phyloP scores from a whole-genome alignment of 2,113 vertebrate species.

The Regulus satrapa region DNA sequence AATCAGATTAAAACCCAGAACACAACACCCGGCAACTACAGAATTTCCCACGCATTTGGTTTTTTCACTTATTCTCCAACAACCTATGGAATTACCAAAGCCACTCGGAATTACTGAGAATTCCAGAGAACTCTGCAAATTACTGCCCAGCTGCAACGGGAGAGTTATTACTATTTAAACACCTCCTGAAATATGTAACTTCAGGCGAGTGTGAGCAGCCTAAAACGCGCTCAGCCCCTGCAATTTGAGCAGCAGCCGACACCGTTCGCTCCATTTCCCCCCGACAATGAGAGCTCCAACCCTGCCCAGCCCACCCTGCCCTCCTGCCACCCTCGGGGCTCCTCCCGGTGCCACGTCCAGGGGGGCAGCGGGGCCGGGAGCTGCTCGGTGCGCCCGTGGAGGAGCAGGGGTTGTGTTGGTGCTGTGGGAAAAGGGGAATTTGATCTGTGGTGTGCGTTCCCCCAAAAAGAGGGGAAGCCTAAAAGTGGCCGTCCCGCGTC shows the following conservation, averaged over 20 bases:
- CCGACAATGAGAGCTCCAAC: not conserved
- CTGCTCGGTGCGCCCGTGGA: no score
- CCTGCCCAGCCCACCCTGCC: not conserved
- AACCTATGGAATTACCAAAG: not conserved
- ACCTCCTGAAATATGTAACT: not conserved
- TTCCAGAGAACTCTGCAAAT: not conserved
- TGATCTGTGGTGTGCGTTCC: no score
- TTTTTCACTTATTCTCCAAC: not conserved
- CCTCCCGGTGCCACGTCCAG: no score
- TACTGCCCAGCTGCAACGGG: not conserved
- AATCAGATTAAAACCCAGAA: not conserved
- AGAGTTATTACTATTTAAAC: not conserved
- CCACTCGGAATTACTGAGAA: not conserved
- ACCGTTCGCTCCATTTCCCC: not conserved
- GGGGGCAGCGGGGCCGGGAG: no score
- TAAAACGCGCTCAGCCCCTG: not conserved
- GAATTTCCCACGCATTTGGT: not conserved
- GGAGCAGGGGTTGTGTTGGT: no score
- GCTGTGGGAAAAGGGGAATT: no score
- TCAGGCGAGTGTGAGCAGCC: not conserved
- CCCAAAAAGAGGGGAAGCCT: not conserved
- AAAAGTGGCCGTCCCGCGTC: not conserved
- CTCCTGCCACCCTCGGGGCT: not conserved
- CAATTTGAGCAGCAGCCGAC: not conserved
- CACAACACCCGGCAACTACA: not conserved